A percentile compares a stretch with the other conserved stretches of the same genome.
phyloP scores from a whole-genome alignment of 2,888 invertebrate genomes.

The Leistus spinibarbis region DNA sequence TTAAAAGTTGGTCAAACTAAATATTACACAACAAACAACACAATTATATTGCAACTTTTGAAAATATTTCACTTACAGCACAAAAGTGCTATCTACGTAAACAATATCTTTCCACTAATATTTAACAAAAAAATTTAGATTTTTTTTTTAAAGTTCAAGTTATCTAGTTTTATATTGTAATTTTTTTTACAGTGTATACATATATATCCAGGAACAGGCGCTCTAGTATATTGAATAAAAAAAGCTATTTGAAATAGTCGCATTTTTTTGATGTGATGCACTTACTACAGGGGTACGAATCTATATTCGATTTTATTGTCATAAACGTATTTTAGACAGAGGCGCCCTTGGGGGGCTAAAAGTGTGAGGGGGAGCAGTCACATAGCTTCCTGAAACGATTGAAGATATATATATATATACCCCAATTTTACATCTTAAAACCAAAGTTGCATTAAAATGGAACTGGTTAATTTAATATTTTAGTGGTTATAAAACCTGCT shows the following conservation, averaged over 20 bases:
- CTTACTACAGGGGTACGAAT: neutral
- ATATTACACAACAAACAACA: neutral
- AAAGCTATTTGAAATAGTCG: no score
- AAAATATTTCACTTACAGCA: no score
- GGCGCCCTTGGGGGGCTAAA: neutral
- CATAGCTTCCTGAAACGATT: neutral
- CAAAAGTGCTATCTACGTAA: no score
- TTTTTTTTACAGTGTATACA: no score
- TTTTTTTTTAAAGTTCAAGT: no score
- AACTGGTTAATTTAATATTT: neutral
- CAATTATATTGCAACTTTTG: no score
- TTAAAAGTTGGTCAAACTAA: neutral
- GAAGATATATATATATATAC: neutral
- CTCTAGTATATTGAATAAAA: no score
- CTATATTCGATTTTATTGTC: neutral
- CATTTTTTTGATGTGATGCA: neutral
- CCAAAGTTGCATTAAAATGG: conserved; percentile 5
- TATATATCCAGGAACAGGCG: no score
- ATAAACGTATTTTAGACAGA: neutral
- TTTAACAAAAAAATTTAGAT: no score
- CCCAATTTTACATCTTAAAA: neutral
- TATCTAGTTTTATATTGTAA: no score
- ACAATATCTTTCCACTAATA: no score
- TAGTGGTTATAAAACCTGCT: neutral
- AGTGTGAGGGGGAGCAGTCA: no score